phyloP scores from a whole-genome alignment of 2,113 vertebrate species.

The Callipepla squamata region DNA sequence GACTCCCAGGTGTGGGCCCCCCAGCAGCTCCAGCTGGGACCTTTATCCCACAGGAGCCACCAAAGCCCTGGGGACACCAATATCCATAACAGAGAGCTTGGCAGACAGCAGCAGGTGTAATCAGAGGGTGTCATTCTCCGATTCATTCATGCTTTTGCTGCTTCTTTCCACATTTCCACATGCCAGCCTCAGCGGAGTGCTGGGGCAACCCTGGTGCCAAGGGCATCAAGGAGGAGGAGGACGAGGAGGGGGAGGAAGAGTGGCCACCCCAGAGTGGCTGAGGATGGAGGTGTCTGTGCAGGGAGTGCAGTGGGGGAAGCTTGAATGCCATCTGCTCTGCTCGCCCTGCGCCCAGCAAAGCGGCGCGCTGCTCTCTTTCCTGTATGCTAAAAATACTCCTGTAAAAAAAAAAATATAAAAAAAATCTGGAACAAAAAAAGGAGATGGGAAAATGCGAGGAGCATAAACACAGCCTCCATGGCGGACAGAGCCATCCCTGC shows the following conservation, averaged over 20 bases:
- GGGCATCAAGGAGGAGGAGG: background rate
- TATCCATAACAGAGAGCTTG: background rate
- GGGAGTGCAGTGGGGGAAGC: background rate
- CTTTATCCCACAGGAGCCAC: background rate
- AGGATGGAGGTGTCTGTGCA: background rate
- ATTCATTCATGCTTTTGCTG: background rate
- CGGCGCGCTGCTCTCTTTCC: background rate
- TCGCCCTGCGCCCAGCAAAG: background rate
- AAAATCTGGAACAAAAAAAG: background rate
- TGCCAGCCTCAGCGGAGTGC: too few relatives aligned
- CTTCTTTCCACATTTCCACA: background rate
- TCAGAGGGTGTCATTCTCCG: fast-evolving
- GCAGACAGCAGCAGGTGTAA: background rate
- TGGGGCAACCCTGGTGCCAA: fast-evolving
- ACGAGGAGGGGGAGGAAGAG: background rate
- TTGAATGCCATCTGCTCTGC: background rate
- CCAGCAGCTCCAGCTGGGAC: background rate
- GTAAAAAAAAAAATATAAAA: background rate
- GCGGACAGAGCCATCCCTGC: background rate
- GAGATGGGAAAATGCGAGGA: background rate
- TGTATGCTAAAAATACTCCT: slow-evolving; percentile 1
- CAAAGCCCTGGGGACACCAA: background rate
- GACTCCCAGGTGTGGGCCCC: background rate
- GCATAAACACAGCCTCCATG: slow-evolving; percentile 31
- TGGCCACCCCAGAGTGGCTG: background rate